Conservation (phyloP, 2,888 invertebrate genomes). For the Nipponacmea schrenckii region DNA sequence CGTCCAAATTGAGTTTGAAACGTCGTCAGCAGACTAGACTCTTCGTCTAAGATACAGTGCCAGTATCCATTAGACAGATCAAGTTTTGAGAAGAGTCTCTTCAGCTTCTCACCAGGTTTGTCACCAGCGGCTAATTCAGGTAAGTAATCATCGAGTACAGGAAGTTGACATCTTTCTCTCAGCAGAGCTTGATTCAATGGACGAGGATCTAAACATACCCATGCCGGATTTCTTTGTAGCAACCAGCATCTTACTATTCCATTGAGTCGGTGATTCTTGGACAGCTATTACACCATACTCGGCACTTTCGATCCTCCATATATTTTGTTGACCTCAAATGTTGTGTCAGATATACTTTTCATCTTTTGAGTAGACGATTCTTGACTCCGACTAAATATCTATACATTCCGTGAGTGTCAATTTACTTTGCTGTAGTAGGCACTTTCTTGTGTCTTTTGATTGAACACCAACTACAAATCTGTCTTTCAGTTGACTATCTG, state of each 20-base stretch:
- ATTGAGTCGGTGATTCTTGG: too few relatives aligned
- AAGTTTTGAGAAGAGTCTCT: too few relatives aligned
- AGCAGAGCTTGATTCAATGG: too few relatives aligned
- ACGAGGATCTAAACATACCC: neutral
- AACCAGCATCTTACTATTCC: neutral
- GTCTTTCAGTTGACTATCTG: conserved; percentile 24
- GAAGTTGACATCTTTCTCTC: too few relatives aligned
- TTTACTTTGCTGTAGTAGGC: conserved; percentile 15
- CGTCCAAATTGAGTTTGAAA: too few relatives aligned
- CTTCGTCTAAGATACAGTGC: too few relatives aligned
- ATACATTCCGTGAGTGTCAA: conserved; percentile 21
- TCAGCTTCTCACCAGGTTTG: too few relatives aligned
- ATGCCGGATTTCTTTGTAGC: conserved; percentile 8
- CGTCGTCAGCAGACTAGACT: too few relatives aligned
- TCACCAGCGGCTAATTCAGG: too few relatives aligned
- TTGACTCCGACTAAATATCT: conserved; percentile 14
- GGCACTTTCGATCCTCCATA: neutral
- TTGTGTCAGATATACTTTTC: conserved; percentile 9
- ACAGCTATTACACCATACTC: neutral
- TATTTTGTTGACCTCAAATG: neutral
- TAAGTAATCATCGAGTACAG: too few relatives aligned
- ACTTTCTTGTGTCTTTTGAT: conserved; percentile 8
- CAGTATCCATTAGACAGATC: too few relatives aligned
- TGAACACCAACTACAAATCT: conserved; percentile 17
- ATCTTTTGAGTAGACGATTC: too few relatives aligned